Evolutionary conservation across 2,888 invertebrate species (phyloP).

Genomic region (Chesias legatella): DNA sequence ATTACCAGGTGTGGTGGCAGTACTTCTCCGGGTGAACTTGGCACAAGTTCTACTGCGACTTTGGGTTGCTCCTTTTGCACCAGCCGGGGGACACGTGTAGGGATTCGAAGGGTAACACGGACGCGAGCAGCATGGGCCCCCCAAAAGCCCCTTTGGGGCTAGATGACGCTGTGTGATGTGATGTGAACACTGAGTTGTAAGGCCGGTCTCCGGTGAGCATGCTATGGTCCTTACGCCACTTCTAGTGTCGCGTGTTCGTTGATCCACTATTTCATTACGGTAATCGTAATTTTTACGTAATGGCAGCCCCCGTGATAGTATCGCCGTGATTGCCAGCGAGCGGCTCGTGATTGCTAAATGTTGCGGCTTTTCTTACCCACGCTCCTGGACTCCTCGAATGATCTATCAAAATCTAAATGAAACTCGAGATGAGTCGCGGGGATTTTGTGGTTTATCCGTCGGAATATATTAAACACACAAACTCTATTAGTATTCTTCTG

Average conservation of each 20-base stretch:
- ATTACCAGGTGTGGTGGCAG: too few relatives aligned
- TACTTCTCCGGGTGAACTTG: too few relatives aligned
- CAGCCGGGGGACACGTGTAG: too few relatives aligned
- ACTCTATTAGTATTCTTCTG: too few relatives aligned
- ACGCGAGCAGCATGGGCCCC: too few relatives aligned
- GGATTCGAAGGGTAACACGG: too few relatives aligned
- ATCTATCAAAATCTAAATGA: conserved; percentile 13
- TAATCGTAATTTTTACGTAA: conserved; percentile 79
- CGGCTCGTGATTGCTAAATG: conserved; percentile 60
- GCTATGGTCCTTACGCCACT: conserved; percentile 24
- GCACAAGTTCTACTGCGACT: too few relatives aligned
- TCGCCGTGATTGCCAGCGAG: conserved; percentile 63
- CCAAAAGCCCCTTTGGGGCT: too few relatives aligned
- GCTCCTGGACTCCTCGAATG: conserved; percentile 32
- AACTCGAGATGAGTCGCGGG: conserved; percentile 10
- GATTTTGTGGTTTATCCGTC: conserved; percentile 5
- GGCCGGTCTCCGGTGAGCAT: neutral
- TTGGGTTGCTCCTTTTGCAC: too few relatives aligned
- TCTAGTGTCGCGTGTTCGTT: conserved; percentile 33
- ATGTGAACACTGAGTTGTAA: too few relatives aligned
- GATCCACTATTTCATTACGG: conserved; percentile 70
- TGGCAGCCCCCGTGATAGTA: conserved; percentile 57
- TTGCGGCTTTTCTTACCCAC: conserved; percentile 60
- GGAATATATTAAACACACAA: too few relatives aligned
- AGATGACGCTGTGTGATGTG: too few relatives aligned